phyloP scores from a whole-genome alignment of 2,113 vertebrate species.

The Cynoglossus semilaevis region DNA sequence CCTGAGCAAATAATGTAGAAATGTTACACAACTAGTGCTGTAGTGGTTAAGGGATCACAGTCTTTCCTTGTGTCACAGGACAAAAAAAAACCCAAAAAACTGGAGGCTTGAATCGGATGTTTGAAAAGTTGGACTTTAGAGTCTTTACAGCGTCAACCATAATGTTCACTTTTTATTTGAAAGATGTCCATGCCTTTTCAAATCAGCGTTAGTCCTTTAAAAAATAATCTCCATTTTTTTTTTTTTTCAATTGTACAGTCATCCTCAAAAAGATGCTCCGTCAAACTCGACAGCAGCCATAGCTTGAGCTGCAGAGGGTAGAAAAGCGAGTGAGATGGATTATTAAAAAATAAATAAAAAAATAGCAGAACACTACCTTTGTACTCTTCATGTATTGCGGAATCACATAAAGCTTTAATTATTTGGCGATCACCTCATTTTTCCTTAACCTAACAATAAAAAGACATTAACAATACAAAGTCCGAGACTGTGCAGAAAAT shows the following conservation, averaged over 20 bases:
- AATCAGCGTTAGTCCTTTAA: constrained; percentile 23
- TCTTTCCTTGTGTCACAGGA: constrained; percentile 12
- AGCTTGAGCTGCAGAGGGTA: constrained; percentile 79
- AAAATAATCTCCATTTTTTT: constrained; percentile 13
- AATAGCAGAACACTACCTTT: no score
- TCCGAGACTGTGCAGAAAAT: no score
- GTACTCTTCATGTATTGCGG: no score
- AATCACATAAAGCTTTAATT: no score
- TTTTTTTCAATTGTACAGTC: constrained; percentile 15
- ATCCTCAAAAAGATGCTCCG: constrained; percentile 81
- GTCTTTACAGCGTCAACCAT: background rate
- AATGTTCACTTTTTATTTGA: background rate
- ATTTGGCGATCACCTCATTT: no score
- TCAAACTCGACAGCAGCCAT: constrained; percentile 83
- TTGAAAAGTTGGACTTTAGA: constrained; percentile 2
- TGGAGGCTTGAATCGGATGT: background rate
- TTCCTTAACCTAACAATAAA: no score
- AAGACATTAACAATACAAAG: no score
- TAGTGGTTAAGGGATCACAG: constrained; percentile 21
- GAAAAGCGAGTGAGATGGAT: background rate
- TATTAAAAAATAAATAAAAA: no score
- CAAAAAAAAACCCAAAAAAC: background rate
- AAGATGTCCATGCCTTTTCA: constrained; percentile 22
- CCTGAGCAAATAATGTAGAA: constrained; percentile 54
- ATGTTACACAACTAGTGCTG: constrained; percentile 23